Evolutionary conservation across 2,797 vertebrate species (phyloP), one percentile per base, ranked within the genome.

Genomic region (Schizopygopsis pylzovi): DNA sequence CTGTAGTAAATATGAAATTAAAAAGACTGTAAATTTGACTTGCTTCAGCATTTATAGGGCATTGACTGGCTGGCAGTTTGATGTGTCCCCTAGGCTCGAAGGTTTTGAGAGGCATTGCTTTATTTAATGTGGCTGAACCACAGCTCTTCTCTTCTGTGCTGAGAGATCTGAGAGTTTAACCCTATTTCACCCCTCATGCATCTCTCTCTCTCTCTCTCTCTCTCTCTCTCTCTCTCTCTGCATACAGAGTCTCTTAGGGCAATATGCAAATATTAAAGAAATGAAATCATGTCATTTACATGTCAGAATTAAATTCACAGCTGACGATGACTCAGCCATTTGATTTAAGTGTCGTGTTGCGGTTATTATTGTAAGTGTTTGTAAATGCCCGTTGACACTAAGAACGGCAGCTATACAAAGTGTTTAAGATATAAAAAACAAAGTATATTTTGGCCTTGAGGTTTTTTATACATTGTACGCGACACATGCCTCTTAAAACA

Each of bases 1-100:
- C 39, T 73, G 28, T 63, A 86, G 75, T 72, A 56, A 82, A 54
- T 49, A 63, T 39, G 9, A 79, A 80, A 87, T 78, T 80, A 65
- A 80, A 78, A 79, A 86, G 13, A 20, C 54, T 10, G 41, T 84
- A 59, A 83, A 81, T 67, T 59, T 72, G 22, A 61, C 49, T 33
- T 28, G 20, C 28, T 67, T 25, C 41, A 22, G 63, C 39, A 63
- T 78, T 87, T 83, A 79, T 39, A 68, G 70, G 54, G 79, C n/a
- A 28, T 68, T 86, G 81, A 85, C 77, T 72, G 59, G 71, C 43
- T 16, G 47, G 39, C n/a, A 77, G 77, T 37, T 25, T 65, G 73
- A 77, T 54, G 72, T 41, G 33, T 65, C 82, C 25, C 25, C 59
- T 2, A 43, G 72, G 43, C 71, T 52, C 2, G 25, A 45, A 83